These are phyloP conservation scores for Stegophylla sp. DNA, from an alignment of 2,888 invertebrate genomes.

Conservation along the genomic window DNA sequence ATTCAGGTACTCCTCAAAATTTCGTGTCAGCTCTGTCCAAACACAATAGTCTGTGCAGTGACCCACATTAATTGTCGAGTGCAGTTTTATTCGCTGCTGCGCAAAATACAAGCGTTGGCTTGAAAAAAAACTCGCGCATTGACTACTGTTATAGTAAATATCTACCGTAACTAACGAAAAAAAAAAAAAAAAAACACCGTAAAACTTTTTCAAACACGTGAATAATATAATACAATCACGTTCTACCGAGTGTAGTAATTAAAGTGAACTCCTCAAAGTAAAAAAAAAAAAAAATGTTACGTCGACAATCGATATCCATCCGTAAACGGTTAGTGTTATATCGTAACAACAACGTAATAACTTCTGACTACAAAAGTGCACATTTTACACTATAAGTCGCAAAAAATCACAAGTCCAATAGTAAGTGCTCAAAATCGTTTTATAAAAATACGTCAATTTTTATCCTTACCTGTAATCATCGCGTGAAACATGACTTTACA, in stretches of 20 bases:
- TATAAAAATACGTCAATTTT: no score
- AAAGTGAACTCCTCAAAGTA: background rate
- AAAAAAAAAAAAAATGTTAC: background rate
- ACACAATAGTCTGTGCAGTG: constrained; percentile 30
- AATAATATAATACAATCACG: background rate
- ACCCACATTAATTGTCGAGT: constrained; percentile 39
- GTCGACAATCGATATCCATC: background rate
- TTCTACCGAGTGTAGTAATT: background rate
- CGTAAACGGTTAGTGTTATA: background rate
- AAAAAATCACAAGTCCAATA: no score
- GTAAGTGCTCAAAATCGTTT: no score
- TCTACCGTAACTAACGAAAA: no score
- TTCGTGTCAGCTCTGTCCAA: constrained; percentile 20
- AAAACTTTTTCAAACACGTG: background rate
- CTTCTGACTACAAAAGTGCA: no score
- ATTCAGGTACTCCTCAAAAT: constrained; percentile 25
- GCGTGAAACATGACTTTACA: no score
- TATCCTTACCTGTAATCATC: no score
- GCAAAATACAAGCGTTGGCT: background rate
- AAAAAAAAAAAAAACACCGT: background rate
- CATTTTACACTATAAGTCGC: no score
- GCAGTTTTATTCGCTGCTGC: constrained; percentile 11
- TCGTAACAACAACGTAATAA: background rate
- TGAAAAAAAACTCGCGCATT: background rate
- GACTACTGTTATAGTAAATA: background rate